Percentiles rank a stretch among this genome's conserved stretches.
These are phyloP conservation scores for Sebastes cheni DNA, from an alignment of 2,797 vertebrate species.

Conservation along the genomic window DNA sequence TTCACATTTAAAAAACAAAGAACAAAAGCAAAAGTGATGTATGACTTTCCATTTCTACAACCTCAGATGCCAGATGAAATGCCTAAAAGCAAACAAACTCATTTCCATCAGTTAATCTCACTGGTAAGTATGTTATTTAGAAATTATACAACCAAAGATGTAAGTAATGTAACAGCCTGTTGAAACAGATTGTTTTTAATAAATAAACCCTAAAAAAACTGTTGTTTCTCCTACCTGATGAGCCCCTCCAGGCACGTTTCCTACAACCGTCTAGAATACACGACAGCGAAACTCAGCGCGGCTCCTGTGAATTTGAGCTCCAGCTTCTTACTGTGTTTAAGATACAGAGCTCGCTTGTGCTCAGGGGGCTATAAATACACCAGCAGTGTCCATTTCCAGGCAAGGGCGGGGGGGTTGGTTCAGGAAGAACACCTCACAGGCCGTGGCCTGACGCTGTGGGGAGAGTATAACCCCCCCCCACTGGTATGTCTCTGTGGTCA, in stretches of 20 bases:
- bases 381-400: conserved; percentile 81
- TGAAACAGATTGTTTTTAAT: not conserved
- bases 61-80: not conserved
- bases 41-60: not conserved
- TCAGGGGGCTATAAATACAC: conserved; percentile 82
- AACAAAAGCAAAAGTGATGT: not conserved
- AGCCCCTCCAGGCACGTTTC: conserved; percentile 22
- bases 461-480: conserved; percentile 38
- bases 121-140: not conserved
- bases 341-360: conserved; percentile 68
- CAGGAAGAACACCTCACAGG: conserved; percentile 59
- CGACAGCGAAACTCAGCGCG: conserved; percentile 32
- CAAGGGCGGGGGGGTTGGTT: conserved; percentile 30
- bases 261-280: conserved; percentile 44
- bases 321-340: conserved; percentile 67
- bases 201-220: not conserved
- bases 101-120: not conserved
- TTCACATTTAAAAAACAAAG: not conserved
- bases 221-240: conserved; percentile 65
- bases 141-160: not conserved
- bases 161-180: not conserved
- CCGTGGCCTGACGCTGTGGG: conserved; percentile 28
- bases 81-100: not conserved
- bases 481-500: conserved; percentile 53
- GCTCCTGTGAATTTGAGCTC: conserved; percentile 29